These are phyloP conservation scores for Carassius auratus DNA, from an alignment of 2,113 vertebrate genomes.

Conservation along the genomic window DNA sequence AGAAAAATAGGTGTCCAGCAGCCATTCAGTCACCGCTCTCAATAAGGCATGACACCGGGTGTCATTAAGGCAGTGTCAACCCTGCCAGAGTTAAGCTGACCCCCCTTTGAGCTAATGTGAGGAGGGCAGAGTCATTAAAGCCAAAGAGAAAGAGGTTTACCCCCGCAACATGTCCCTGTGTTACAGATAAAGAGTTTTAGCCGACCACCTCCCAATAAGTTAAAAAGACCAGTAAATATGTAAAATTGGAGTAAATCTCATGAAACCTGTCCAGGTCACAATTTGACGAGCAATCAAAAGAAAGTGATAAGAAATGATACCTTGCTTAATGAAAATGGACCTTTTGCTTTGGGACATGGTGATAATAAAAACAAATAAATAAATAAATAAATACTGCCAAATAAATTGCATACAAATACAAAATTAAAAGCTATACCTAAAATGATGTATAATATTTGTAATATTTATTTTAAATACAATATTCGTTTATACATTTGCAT, in stretches of 20 bases:
- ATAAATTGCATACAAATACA: too few relatives aligned
- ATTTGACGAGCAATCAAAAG: not conserved
- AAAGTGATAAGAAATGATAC: not conserved
- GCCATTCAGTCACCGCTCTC: conserved; percentile 52
- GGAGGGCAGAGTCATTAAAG: conserved; percentile 49
- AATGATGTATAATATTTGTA: too few relatives aligned
- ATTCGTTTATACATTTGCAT: too few relatives aligned
- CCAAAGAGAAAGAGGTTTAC: conserved; percentile 17
- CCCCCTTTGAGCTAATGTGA: conserved; percentile 45
- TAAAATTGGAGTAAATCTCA: not conserved
- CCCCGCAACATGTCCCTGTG: conserved; percentile 1
- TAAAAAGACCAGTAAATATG: conserved; percentile 22
- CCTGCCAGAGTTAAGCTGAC: conserved; percentile 33
- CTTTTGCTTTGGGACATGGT: too few relatives aligned
- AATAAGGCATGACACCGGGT: conserved; percentile 59
- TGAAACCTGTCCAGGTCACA: conserved; percentile 8
- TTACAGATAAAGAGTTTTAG: conserved; percentile 31
- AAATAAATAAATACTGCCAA: too few relatives aligned
- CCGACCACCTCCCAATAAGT: conserved; percentile 1
- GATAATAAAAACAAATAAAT: not conserved
- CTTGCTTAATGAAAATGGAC: not conserved
- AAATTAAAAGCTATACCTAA: too few relatives aligned
- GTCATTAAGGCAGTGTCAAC: conserved; percentile 59
- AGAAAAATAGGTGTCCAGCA: conserved; percentile 37
- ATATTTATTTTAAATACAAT: too few relatives aligned